A percentile compares a stretch with the other conserved stretches of the same genome.
These are phyloP conservation scores for Sus cebifrons DNA, from an alignment of 2,797 vertebrate species.

Conservation along the genomic window DNA sequence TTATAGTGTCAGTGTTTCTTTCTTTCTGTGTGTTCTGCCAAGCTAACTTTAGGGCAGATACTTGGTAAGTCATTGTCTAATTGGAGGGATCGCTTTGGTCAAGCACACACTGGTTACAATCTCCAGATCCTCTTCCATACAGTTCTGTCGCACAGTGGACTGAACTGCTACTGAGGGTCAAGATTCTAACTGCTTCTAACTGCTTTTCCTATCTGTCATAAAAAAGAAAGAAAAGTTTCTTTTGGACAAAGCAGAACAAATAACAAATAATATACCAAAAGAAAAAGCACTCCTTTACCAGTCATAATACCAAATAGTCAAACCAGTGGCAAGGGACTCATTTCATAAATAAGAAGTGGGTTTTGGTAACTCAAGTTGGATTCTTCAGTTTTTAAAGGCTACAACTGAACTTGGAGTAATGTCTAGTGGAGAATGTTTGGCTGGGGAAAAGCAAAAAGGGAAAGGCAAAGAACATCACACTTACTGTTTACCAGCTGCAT, in stretches of 20 bases:
- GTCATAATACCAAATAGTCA: neutral
- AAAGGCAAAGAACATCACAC: neutral
- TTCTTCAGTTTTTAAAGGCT: neutral
- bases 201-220: constrained; percentile 32
- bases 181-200: constrained; percentile 47
- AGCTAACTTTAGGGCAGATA: constrained; percentile 32
- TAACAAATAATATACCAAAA: constrained; percentile 20
- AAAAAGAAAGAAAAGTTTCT: constrained; percentile 50
- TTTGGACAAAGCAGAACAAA: constrained; percentile 25
- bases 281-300: neutral
- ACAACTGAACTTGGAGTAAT: neutral
- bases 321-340: neutral
- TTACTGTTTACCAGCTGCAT: neutral
- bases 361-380: neutral
- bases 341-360: neutral
- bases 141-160: neutral
- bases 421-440: neutral
- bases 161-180: constrained; percentile 26
- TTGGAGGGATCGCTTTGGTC: neutral
- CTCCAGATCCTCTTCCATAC: neutral
- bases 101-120: neutral
- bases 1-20: neutral
- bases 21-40: neutral
- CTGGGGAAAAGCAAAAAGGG: neutral
- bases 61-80: neutral